A percentile compares a stretch with the other conserved stretches of the same genome.
These are phyloP conservation scores for Trachelipus rathkii DNA, from an alignment of 1,140 invertebrate genomes.

Conservation along the genomic window DNA sequence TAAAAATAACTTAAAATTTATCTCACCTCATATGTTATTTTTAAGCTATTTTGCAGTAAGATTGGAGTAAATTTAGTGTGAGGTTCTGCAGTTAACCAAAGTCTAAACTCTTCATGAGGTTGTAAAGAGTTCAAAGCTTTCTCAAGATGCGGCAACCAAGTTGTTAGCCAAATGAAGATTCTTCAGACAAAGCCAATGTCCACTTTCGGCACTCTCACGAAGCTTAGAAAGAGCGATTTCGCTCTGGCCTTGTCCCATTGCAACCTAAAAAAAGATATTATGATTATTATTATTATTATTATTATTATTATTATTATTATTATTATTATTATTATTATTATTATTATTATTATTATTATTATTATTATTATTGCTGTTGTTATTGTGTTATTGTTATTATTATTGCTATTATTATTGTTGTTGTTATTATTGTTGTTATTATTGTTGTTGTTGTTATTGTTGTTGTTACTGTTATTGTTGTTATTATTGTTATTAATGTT, in stretches of 20 bases:
- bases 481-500: no score
- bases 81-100: conserved; percentile 74
- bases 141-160: conserved; percentile 70
- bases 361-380: no score
- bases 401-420: no score
- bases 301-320: conserved; percentile 1
- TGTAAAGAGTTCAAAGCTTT: conserved; percentile 62
- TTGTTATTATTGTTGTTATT: background rate
- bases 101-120: conserved; percentile 61
- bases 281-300: conserved; percentile 10
- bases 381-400: no score
- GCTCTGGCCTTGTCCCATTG: conserved; percentile 69
- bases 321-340: no score
- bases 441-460: background rate
- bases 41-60: conserved; percentile 65
- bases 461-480: background rate
- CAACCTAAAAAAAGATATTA: conserved; percentile 55
- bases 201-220: conserved; percentile 56
- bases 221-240: conserved; percentile 59
- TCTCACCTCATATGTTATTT: conserved; percentile 77
- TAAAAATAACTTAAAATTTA: no score
- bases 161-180: conserved; percentile 81
- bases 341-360: no score
- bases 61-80: conserved; percentile 63
- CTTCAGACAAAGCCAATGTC: conserved; percentile 75